phyloP scores from a whole-genome alignment of 64 coral and sea anemone genomes.

The Stichodactyla helianthus region DNA sequence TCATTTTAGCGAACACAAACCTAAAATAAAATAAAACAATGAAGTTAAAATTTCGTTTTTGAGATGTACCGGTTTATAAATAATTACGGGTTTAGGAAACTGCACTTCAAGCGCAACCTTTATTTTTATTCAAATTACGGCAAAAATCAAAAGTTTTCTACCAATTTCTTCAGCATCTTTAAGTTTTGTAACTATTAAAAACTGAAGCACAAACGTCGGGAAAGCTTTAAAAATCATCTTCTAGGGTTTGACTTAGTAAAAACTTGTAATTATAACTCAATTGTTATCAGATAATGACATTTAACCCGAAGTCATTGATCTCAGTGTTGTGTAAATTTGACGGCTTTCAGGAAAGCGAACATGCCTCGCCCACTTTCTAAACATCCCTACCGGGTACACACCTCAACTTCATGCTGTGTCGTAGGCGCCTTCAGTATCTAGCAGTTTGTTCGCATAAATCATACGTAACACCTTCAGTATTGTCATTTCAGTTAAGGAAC shows the following conservation, averaged over 20 bases:
- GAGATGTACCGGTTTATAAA: too few species aligned
- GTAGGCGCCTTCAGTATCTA: too few species aligned
- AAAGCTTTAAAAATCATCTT: too few species aligned
- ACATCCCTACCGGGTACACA: neutral
- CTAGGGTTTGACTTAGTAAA: neutral
- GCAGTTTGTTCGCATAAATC: too few species aligned
- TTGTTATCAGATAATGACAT: constrained; percentile 6
- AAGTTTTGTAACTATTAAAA: too few species aligned
- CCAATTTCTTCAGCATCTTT: neutral
- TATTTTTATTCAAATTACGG: neutral
- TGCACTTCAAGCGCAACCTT: neutral
- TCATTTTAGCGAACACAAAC: too few species aligned
- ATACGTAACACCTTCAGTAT: neutral
- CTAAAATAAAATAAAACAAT: too few species aligned
- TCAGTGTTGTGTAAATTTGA: neutral
- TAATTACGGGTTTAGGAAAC: too few species aligned
- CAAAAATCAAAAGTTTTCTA: neutral
- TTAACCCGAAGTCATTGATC: neutral
- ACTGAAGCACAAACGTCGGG: too few species aligned
- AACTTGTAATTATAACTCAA: neutral
- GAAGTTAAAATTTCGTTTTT: too few species aligned
- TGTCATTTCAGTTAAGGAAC: neutral
- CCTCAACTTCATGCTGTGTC: neutral
- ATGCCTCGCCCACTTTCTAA: neutral
- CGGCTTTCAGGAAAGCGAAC: neutral